A percentile compares a stretch with the other conserved stretches of the same genome.
phyloP scores from a whole-genome alignment of 2,113 vertebrate genomes.

The Nicator chloris region DNA sequence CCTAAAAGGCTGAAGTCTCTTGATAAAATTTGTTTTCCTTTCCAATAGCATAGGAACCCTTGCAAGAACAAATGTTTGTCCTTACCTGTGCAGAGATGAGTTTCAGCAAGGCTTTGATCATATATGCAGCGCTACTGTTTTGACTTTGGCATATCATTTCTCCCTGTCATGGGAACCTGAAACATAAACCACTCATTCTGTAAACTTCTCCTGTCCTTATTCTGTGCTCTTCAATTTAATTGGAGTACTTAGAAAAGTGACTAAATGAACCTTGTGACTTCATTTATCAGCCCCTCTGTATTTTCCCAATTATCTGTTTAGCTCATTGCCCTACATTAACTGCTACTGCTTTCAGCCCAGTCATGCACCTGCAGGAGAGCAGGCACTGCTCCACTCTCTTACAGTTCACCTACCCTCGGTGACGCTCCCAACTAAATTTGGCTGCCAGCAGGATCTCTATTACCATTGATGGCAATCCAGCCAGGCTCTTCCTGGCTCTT shows the following conservation, averaged over 20 bases:
- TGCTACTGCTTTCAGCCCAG: conserved; percentile 23
- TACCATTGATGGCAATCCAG: conserved; percentile 8
- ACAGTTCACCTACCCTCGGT: background rate
- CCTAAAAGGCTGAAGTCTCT: background rate
- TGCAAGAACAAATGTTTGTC: background rate
- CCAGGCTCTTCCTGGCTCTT: conserved; percentile 3
- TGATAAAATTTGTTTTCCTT: background rate
- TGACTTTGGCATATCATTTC: background rate
- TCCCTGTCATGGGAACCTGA: background rate
- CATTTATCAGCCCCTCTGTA: background rate
- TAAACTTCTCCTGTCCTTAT: background rate
- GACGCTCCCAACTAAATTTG: conserved; percentile 29
- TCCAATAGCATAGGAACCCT: background rate
- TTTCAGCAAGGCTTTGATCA: background rate
- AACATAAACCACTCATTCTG: background rate
- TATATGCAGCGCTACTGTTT: background rate
- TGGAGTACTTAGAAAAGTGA: conserved; percentile 6
- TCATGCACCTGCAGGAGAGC: conserved; percentile 12
- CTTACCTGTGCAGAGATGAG: background rate
- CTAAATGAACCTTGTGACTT: conserved; percentile 45
- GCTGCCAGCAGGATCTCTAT: background rate
- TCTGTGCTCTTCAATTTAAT: conserved; percentile 31
- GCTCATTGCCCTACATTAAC: conserved; percentile 35
- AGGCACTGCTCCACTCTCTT: background rate
- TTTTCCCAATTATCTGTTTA: conserved; percentile 50